Conservation (phyloP, 2,113 vertebrate genomes). For the Microcebus lehilahytsara region DNA sequence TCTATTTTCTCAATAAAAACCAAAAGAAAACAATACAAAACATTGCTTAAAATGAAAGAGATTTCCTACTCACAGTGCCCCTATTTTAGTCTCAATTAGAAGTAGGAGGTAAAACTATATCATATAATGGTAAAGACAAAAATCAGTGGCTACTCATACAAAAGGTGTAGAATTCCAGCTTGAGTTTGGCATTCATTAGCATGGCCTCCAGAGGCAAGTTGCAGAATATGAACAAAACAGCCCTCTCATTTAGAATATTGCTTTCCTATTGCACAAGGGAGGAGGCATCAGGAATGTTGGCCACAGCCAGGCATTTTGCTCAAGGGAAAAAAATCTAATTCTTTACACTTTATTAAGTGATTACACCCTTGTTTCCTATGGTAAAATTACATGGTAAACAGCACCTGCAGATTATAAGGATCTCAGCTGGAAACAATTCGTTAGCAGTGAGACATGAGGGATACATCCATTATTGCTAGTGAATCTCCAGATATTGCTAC, state of each 20-base stretch:
- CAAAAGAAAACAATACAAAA: slow-evolving; percentile 52
- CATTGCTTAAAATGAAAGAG: slow-evolving; percentile 12
- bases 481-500: slow-evolving; percentile 33
- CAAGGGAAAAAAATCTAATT: slow-evolving; percentile 59
- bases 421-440: slow-evolving; percentile 67
- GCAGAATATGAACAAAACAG: slow-evolving; percentile 56
- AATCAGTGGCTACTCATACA: slow-evolving; percentile 18
- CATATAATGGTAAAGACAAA: slow-evolving; percentile 42
- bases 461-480: slow-evolving; percentile 45
- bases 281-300: slow-evolving; percentile 61
- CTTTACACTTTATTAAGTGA: slow-evolving; percentile 70
- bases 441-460: slow-evolving; percentile 44
- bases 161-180: slow-evolving; percentile 40
- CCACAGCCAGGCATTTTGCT: slow-evolving; percentile 57
- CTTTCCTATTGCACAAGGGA: slow-evolving; percentile 46
- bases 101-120: slow-evolving; percentile 30
- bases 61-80: not conserved
- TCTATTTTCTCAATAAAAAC: slow-evolving; percentile 41
- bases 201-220: slow-evolving; percentile 52
- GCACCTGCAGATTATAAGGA: slow-evolving; percentile 56
- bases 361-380: slow-evolving; percentile 65
- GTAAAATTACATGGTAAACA: slow-evolving; percentile 67
- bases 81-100: slow-evolving; percentile 43
- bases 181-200: slow-evolving; percentile 50
- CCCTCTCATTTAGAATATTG: slow-evolving; percentile 48